These are phyloP conservation scores for Margarornis squamiger DNA, from an alignment of 2,797 vertebrate genomes.

Conservation along the genomic window DNA sequence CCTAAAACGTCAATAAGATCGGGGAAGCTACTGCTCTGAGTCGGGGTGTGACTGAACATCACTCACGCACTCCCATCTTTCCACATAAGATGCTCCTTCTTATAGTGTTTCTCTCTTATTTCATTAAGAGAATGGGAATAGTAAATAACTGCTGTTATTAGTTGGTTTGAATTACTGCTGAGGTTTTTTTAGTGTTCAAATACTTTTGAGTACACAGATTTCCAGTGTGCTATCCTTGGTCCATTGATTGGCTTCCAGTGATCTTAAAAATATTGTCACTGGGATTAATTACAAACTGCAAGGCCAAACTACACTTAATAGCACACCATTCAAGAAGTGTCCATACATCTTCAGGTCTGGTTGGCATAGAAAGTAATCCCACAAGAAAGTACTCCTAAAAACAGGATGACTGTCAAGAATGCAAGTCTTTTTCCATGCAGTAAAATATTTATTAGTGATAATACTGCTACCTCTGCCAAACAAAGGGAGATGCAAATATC, in stretches of 20 bases:
- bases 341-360: neutral
- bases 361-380: neutral
- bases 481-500: neutral
- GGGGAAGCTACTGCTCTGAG: neutral
- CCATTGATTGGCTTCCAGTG: neutral
- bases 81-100: neutral
- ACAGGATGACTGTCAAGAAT: neutral
- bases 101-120: neutral
- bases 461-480: neutral
- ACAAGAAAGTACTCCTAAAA: neutral
- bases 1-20: neutral
- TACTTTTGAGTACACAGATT: neutral
- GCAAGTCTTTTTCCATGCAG: neutral
- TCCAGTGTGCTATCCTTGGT: neutral
- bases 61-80: neutral
- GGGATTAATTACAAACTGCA: neutral
- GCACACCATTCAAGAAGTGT: neutral
- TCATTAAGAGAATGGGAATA: neutral
- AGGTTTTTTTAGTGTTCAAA: neutral
- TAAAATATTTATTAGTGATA: neutral
- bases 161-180: neutral
- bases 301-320: neutral
- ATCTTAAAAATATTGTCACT: neutral
- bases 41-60: rapidly evolving
- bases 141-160: neutral